Conservation (phyloP, 2,113 vertebrate genomes). For the Hyperopisus bebe region DNA sequence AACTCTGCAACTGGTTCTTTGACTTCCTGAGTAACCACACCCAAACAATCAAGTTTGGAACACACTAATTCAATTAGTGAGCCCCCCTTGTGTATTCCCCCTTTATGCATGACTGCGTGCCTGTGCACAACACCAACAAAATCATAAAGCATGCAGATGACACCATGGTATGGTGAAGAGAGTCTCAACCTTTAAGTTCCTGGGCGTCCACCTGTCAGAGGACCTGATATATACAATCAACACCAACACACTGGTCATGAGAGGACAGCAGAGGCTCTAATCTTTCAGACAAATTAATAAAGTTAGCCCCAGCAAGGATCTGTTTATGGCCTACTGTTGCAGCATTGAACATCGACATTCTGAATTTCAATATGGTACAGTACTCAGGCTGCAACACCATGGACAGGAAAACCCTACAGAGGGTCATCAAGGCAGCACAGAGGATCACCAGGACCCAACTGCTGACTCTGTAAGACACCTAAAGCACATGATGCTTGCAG, state of each 20-base stretch:
- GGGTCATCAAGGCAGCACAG: not conserved
- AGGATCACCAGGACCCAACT: not conserved
- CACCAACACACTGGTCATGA: not conserved
- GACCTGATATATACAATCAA: not conserved
- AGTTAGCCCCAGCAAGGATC: not conserved
- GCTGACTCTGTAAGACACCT: not conserved
- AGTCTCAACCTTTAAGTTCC: not conserved
- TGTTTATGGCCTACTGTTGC: not conserved
- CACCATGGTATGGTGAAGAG: not conserved
- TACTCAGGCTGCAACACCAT: not conserved
- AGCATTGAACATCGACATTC: not conserved
- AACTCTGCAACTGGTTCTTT: not conserved
- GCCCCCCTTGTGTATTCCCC: not conserved
- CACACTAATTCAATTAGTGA: not conserved
- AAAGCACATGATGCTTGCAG: not conserved
- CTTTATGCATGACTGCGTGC: not conserved
- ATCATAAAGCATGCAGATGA: not conserved
- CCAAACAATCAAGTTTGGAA: not conserved
- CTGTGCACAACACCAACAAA: not conserved
- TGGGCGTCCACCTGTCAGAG: not conserved
- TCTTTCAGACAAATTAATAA: not conserved
- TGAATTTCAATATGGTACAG: not conserved
- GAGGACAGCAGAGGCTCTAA: not conserved
- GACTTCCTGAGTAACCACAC: not conserved
- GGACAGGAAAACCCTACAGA: not conserved